These are phyloP conservation scores for Merops nubicus DNA, from an alignment of 2,113 vertebrate genomes.

Conservation along the genomic window DNA sequence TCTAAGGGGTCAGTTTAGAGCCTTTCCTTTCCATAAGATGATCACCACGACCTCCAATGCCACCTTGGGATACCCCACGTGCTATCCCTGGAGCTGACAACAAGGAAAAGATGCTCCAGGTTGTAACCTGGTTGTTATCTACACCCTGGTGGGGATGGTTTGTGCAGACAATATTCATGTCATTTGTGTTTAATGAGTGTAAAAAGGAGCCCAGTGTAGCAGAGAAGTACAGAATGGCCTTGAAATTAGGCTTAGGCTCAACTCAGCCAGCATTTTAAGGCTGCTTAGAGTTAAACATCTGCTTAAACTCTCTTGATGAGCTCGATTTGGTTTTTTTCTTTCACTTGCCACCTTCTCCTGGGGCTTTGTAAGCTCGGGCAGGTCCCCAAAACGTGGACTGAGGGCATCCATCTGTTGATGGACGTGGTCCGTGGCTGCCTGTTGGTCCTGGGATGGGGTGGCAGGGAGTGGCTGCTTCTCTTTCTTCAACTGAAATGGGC, in stretches of 20 bases:
- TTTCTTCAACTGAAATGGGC: conserved; percentile 44
- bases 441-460: conserved; percentile 57
- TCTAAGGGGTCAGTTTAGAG: not conserved
- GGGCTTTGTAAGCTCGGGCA: conserved; percentile 41
- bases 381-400: conserved; percentile 19
- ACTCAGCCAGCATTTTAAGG: not conserved
- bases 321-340: not conserved
- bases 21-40: not conserved
- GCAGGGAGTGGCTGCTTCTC: conserved; percentile 57
- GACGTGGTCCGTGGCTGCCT: not conserved
- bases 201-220: not conserved
- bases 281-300: conserved; percentile 13
- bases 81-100: not conserved
- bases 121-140: not conserved
- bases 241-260: not conserved
- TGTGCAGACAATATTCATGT: accelerated
- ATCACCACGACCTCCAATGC: not conserved
- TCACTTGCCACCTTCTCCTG: conserved; percentile 30
- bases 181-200: not conserved
- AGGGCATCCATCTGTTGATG: conserved; percentile 54
- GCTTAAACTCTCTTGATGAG: not conserved
- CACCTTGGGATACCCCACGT: accelerated
- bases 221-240: not conserved
- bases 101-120: not conserved
- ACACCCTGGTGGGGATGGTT: accelerated